Conservation (phyloP, 2,113 vertebrate genomes). For the Crotophaga sulcirostris region DNA sequence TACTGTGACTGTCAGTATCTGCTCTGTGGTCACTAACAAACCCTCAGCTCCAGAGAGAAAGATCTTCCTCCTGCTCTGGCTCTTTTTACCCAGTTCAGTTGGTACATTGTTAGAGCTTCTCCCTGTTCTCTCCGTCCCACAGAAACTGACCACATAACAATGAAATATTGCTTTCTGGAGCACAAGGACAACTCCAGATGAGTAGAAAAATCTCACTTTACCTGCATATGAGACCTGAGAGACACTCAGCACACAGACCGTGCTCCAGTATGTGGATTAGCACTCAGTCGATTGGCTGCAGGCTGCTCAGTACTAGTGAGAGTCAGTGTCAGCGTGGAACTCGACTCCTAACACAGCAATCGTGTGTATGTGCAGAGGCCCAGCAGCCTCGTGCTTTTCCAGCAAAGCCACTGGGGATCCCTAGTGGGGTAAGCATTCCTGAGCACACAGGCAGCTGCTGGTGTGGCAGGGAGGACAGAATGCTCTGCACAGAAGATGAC, state of each 20-base stretch:
- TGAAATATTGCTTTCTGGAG: background rate
- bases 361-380: background rate
- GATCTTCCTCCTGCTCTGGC: background rate
- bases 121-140: background rate
- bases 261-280: background rate
- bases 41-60: background rate
- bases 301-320: background rate
- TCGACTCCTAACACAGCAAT: background rate
- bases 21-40: background rate
- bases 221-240: accelerated
- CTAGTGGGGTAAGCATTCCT: background rate
- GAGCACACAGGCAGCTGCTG: background rate
- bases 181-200: background rate
- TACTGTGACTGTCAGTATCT: background rate
- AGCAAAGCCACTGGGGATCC: background rate
- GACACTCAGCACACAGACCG: background rate
- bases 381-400: background rate
- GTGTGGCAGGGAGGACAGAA: background rate
- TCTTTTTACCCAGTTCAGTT: background rate
- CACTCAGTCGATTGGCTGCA: background rate
- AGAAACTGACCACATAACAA: background rate
- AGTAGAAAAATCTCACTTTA: background rate
- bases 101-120: background rate
- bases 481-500: background rate
- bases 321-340: background rate